Percentiles rank a stretch among this genome's conserved stretches.
Evolutionary conservation across 2,888 invertebrate species (phyloP).

Genomic region (Mactromeris polynyma): DNA sequence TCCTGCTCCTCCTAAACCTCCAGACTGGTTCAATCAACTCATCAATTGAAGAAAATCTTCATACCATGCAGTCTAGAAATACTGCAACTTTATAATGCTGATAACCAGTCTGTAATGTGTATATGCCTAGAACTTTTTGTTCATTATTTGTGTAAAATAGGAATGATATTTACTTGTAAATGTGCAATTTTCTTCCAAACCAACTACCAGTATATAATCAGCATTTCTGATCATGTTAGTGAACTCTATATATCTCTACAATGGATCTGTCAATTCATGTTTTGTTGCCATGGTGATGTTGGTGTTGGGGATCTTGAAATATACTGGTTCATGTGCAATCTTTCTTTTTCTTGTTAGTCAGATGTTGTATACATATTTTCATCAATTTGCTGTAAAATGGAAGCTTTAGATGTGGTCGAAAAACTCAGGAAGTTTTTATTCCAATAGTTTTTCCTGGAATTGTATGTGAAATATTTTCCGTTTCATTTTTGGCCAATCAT

Average conservation of each 20-base stretch:
- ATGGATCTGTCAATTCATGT: neutral
- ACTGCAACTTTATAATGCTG: constrained; percentile 46
- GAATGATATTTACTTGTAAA: neutral
- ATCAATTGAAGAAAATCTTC: constrained; percentile 1
- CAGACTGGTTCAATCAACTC: constrained; percentile 62
- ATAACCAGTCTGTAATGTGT: neutral
- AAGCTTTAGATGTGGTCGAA: neutral
- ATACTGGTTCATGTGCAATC: neutral
- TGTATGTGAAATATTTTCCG: neutral
- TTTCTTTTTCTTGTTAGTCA: neutral
- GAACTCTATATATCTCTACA: neutral
- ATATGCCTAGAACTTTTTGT: neutral
- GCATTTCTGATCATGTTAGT: neutral
- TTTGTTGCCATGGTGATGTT: neutral
- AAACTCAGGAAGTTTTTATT: neutral
- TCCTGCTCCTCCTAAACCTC: constrained; percentile 70
- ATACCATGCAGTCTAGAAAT: constrained; percentile 35
- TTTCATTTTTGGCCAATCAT: neutral
- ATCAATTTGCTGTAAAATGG: neutral
- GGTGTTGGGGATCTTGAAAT: neutral
- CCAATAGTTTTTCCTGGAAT: neutral
- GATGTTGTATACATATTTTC: neutral
- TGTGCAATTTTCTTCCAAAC: constrained; percentile 4
- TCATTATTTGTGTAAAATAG: neutral
- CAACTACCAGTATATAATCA: neutral